Base-by-base conservation (phyloP, 2,113 vertebrate species). In the Callocephalon fimbriatum region DNA sequence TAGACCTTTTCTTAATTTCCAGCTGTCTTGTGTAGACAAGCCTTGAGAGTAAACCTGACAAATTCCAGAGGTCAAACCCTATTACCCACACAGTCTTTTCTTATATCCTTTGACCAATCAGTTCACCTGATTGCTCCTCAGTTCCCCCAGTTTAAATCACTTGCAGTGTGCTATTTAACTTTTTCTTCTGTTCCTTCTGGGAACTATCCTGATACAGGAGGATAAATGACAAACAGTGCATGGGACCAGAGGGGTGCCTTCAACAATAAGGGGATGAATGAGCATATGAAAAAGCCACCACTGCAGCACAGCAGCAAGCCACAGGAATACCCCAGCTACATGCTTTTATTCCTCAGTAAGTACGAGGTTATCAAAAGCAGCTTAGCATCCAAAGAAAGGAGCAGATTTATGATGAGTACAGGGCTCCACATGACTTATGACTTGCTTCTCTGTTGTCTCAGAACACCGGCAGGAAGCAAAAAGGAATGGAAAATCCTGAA, bases 221-320 rank as follows among this genome's bases (percentile, higher is more conserved):
- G 27, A 58, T 77, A 83, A 68, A 87, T 42, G 54, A 27, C 37
- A 37, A 80, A 45, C 32, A 44, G 27, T 21, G 76, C 75, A 62
- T 42, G 66, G 91, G 59, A 94, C 40, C 90, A 89, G 63, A 77
- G n/a, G 65, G 62, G 73, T 81, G 73, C 87, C 87, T 95, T 93
- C 76, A 87, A 31, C 84, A 47, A 73, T 9, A 23, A 58, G 63
- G 50, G 65, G 45, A 53, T 53, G 84, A 73, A 71, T 54, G 42
- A 74, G 50, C 17, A 1, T 38, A 70, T 7, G 62, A 89, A 79
- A 42, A 71, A 92, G 45, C 86, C 73, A 82, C 40, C 65, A 19
- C 4, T 44, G 38, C 38, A 76, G 71, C 56, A 71, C 56, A 87
- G 62, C 76, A 93, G 48, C 58, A 47, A 86, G 58, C 56, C 74